phyloP scores from a whole-genome alignment of 2,113 vertebrate genomes.

The Butorides virescens region DNA sequence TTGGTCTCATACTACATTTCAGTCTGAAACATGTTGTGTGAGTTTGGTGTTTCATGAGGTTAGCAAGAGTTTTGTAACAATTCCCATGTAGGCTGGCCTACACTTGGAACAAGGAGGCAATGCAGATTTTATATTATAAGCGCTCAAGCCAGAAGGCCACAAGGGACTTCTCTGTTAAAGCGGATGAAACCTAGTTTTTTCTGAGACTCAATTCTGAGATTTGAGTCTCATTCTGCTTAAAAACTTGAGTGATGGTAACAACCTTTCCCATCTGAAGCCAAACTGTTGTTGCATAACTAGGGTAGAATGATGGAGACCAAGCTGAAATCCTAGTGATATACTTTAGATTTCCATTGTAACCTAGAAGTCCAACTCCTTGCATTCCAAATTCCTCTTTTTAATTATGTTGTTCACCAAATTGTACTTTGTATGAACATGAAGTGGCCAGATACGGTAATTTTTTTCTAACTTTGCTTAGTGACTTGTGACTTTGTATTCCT shows the following conservation, averaged over 20 bases:
- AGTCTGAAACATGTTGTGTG: not conserved
- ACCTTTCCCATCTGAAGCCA: not conserved
- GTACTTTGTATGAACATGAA: not conserved
- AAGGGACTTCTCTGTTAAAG: not conserved
- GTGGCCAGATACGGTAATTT: not conserved
- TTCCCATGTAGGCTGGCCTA: not conserved
- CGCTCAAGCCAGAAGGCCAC: not conserved
- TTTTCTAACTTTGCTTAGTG: not conserved
- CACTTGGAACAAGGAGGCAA: not conserved
- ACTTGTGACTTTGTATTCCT: not conserved
- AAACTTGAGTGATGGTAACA: not conserved
- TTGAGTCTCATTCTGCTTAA: not conserved
- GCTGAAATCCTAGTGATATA: not conserved
- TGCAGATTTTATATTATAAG: not conserved
- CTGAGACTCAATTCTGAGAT: not conserved
- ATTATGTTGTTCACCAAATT: not conserved
- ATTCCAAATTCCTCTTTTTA: not conserved
- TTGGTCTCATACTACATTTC: not conserved
- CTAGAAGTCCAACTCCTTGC: not conserved
- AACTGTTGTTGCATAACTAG: not conserved
- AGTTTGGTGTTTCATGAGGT: not conserved
- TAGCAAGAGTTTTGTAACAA: not conserved
- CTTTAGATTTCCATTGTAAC: not conserved
- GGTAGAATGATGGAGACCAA: accelerated
- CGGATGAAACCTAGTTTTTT: not conserved